Conservation (phyloP, 2,888 invertebrate species). For the Seira sanloemensis region DNA sequence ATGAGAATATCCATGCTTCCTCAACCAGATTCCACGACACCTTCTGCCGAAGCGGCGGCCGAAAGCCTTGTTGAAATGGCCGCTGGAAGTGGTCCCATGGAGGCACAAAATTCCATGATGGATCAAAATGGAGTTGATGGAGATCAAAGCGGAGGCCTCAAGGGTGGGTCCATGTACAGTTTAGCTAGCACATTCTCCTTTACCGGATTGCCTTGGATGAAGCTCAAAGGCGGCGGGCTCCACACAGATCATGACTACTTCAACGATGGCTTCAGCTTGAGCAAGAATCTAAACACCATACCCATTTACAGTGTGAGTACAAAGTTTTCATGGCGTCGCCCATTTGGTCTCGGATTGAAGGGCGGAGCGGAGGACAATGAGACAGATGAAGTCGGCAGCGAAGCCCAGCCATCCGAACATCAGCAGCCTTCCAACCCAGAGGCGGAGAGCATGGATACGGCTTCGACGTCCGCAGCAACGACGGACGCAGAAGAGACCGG, state of each 20-base stretch:
- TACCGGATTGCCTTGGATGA: conserved; percentile 49
- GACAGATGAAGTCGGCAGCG: no score
- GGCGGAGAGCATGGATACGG: not conserved
- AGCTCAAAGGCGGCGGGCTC: conserved; percentile 38
- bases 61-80: conserved; percentile 52
- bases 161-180: conserved; percentile 35
- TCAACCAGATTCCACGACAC: conserved; percentile 27
- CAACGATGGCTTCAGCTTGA: not conserved
- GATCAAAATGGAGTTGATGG: conserved; percentile 45
- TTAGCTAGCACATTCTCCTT: conserved; percentile 29
- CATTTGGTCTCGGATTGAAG: conserved; percentile 23
- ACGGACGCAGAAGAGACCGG: no score
- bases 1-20: conserved; percentile 41
- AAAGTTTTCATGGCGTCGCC: conserved; percentile 50
- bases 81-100: not conserved
- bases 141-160: conserved; percentile 37
- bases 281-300: not conserved
- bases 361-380: conserved; percentile 39
- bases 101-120: not conserved
- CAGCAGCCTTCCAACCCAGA: no score
- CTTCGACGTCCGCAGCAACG: not conserved
- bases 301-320: conserved; percentile 45
- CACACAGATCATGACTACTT: conserved; percentile 18
- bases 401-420: no score
- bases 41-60: conserved; percentile 18